Base-by-base conservation (phyloP, 2,113 vertebrate species). In the Suricata suricatta region DNA sequence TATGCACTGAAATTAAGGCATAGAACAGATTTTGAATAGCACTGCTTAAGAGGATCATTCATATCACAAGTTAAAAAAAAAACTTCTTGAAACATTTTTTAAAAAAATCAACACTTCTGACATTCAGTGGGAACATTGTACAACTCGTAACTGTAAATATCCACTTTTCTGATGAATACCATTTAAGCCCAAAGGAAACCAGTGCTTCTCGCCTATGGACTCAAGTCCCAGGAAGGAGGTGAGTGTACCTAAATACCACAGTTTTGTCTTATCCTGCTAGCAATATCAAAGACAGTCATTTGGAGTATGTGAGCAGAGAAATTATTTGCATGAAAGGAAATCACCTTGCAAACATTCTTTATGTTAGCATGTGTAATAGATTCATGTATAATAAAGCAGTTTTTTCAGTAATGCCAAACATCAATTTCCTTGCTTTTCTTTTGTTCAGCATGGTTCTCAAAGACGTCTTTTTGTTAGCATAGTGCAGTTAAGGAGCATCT, bases 371-470 rank as follows among this genome's bases (percentile, higher is more conserved):
- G 68, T 25, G 0, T 29, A 72, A 50, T 63, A 60, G 38, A 60
- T 82, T 81, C 57, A 69, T 41, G 21, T 14, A 69, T 91, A 82
- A 93, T 38, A 95, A 76, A 77, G 9, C 41, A 83, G 35, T 77
- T 12, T 41, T 77, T 25, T 31, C 12, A 27, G 74, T 35, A 92
- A 87, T 64, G 23, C 23, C 60, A 71, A 54, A 88, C 11, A 54
- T 94, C 29, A 77, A 64, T 33, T 97, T 79, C 29, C 10, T 96
- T 81, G 87, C 31, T 85, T 85, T n/a, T 41, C 57, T 89, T 90
- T 33, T 85, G 15, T 72, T 72, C 52, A 33, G 54, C 4, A 2
- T 47, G 21, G 29, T 54, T 93, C 29, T 41, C 29, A 82, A 31
- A 64, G 16, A 88, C 7, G 4, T 76, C 5, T 52, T 71, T n/a